Percentiles rank a stretch among this genome's conserved stretches.
phyloP scores from a whole-genome alignment of 2,113 vertebrate genomes.

The Thunnus thynnus region DNA sequence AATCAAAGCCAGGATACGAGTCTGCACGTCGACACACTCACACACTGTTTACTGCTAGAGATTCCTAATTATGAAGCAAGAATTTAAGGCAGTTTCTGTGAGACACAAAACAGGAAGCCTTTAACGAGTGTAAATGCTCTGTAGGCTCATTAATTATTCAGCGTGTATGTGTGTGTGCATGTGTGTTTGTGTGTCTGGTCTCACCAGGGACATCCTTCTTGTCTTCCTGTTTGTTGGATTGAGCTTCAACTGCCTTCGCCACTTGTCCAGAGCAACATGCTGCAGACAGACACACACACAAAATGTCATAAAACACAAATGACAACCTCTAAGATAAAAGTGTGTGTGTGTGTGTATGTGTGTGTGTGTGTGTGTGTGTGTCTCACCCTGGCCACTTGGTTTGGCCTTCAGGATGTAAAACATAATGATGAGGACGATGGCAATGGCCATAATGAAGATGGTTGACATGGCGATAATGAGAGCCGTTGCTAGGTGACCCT shows the following conservation, averaged over 20 bases:
- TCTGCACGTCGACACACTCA: slow-evolving; percentile 19
- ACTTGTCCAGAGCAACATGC: slow-evolving; percentile 94
- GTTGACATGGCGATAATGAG: slow-evolving; percentile 99
- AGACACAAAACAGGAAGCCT: slow-evolving; percentile 32
- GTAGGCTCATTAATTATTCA: slow-evolving; percentile 14
- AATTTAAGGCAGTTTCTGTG: slow-evolving; percentile 5
- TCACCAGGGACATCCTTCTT: slow-evolving; percentile 95
- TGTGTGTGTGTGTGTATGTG: neutral
- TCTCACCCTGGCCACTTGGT: slow-evolving; percentile 92
- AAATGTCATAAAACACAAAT: neutral
- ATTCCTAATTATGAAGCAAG: slow-evolving; percentile 15
- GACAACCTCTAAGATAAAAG: neutral
- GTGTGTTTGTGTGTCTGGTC: slow-evolving; percentile 39
- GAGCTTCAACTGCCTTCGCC: slow-evolving; percentile 92
- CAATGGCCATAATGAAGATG: slow-evolving; percentile 99
- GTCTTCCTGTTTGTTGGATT: slow-evolving; percentile 91
- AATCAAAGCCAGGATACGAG: slow-evolving; percentile 39
- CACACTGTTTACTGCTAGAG: slow-evolving; percentile 17
- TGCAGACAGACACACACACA: slow-evolving; percentile 72
- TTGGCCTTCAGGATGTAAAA: slow-evolving; percentile 98
- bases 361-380: neutral
- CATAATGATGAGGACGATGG: slow-evolving; percentile 98
- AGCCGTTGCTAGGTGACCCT: slow-evolving; percentile 96
- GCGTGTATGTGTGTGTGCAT: slow-evolving; percentile 28
- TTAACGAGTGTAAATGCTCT: slow-evolving; percentile 21